Evolutionary conservation across 2,797 vertebrate genomes (phyloP), one percentile per base, ranked within the genome.

Genomic region (Sebastolobus altivelis): DNA sequence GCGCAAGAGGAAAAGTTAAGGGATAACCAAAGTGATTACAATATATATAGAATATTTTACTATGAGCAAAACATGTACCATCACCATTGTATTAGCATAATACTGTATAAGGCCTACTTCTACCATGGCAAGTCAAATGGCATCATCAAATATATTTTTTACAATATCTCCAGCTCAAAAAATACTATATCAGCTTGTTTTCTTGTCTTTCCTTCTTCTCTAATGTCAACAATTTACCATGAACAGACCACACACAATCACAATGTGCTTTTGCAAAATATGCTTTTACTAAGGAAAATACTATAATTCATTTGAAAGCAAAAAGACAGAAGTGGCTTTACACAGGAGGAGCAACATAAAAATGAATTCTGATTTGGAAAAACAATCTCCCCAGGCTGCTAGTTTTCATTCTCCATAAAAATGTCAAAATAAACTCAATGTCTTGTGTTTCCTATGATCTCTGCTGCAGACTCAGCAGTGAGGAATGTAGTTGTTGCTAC

Each of bases 211-310:
- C 22, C 63, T 27, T 61, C 8, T 13, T 29, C 2, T 69, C 22
- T 16, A 4, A 54, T 27, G 6, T 0, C 5, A 43, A 56, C 18
- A 3, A 3, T 18, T n/a, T 7, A 6, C 11, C 37, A 29, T 3
- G 10, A 77, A 80, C 35, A 81, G 12, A 83, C 7, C 14, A 73
- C 67, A 82, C 33, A 59, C 40, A 79, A 13, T n/a, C 56, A 10
- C 59, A 62, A 31, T n/a, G 9, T 29, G 55, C 22, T 71, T 70
- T 71, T 59, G 68, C 25, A 72, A 61, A 16, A 22, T 60, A 77
- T 91, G 88, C 91, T 93, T 95, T 96, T 95, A 93, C 93, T 95
- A 94, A 65, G 87, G 92, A 96, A 95, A 96, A 95, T 95, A 96
- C 91, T 95, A 94, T 95, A 93, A 93, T 95, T 93, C 56, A 68